Evolutionary conservation across 2,888 invertebrate species (phyloP), one percentile per base, ranked within the genome.

Genomic region (Dioctria linearis): DNA sequence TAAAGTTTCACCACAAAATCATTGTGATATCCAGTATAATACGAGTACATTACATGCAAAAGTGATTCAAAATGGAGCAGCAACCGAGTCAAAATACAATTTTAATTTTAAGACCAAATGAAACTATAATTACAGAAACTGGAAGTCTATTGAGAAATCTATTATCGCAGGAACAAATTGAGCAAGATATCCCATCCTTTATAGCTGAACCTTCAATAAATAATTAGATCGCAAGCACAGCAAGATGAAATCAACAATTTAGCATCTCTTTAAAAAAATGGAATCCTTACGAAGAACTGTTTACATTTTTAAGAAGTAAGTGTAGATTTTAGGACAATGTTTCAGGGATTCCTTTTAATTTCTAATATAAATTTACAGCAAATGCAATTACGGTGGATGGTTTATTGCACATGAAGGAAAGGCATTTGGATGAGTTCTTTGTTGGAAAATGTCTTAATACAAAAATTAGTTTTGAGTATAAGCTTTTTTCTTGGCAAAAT

Each of bases 401-500:
- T 4, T n/a, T 67, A 2, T 40, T 40, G 46, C 43, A 67, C n/a
- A 67, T 67, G 13, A 67, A n/a, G 40, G 67, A 67, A 67, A 3
- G 67, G 4, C 67, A 67, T 3, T n/a, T 67, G 43, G 67, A 67
- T 13, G 67, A 67, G 25, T 25, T 67, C 11, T 67, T 67, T 42
- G 67, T 13, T 42, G 46, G 11, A 3, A 43, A 67, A 46, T 11
- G 4, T 43, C 40, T 67, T 5, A 67, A 67, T 25, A 40, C n/a
- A 2, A 67, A 67, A 46, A 67, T 67, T 42, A 8, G 40, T 46
- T 46, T 67, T 46, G 67, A 46, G 40, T 9, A 67, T 13, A 67
- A 67, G n/a, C 67, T 67, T 46, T 5, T n/a, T 6, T 13, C 43
- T n/a, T 67, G 67, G 67, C 67, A 67, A 67, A 67, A 67, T 11